Evolutionary conservation across 2,888 invertebrate genomes (phyloP).

Genomic region (Lordiphosa fenestrarum): DNA sequence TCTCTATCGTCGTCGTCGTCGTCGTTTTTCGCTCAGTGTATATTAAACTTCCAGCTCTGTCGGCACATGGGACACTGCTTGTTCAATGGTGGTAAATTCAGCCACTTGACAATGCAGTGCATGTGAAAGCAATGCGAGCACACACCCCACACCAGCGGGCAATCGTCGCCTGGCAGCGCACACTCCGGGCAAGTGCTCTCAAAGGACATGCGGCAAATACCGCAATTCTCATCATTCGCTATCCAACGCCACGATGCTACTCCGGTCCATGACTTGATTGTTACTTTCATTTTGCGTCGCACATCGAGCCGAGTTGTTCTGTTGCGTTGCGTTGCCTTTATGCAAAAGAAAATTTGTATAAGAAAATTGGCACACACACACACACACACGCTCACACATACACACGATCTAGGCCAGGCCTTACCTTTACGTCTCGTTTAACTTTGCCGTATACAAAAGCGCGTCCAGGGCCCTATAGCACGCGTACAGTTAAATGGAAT

Average conservation of each 20-base stretch:
- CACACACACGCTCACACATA: constrained; percentile 2
- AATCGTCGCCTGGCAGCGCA: constrained; percentile 98
- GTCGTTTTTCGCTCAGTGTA: constrained; percentile 81
- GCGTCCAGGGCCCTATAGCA: not conserved
- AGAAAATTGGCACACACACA: not conserved
- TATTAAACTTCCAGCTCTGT: constrained; percentile 99
- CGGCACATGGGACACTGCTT: constrained; percentile 98
- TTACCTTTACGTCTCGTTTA: not conserved
- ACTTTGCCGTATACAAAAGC: not conserved
- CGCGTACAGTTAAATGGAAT: too few species aligned
- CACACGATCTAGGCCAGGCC: not conserved
- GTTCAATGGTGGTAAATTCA: constrained; percentile 93
- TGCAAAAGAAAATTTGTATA: too few species aligned
- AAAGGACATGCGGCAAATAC: constrained; percentile 99
- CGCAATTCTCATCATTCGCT: constrained; percentile 99
- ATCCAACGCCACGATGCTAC: constrained; percentile 99
- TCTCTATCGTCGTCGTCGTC: constrained; percentile 16
- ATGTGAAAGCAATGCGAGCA: constrained; percentile 99
- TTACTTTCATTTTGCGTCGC: constrained; percentile 78
- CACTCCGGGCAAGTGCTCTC: constrained; percentile 99
- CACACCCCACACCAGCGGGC: constrained; percentile 98
- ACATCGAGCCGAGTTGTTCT: constrained; percentile 48
- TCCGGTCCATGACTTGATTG: constrained; percentile 88
- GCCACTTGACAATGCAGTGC: constrained; percentile 99
- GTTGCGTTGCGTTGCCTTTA: too few species aligned